Conservation (phyloP, 2,113 vertebrate genomes). For the Numida meleagris region DNA sequence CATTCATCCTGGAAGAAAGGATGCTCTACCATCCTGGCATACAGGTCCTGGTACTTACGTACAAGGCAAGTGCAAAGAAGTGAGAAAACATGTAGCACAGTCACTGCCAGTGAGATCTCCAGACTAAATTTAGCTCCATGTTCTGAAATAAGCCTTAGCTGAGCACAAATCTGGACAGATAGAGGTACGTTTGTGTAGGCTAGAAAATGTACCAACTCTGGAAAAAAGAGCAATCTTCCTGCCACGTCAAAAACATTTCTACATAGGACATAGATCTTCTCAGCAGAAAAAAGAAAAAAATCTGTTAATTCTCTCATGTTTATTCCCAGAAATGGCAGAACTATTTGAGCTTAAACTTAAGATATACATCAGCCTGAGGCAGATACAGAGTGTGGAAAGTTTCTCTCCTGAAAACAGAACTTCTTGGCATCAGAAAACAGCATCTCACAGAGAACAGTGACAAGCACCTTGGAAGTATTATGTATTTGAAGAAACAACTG, state of each 20-base stretch:
- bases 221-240: neutral
- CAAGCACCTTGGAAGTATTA: neutral
- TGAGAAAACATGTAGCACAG: neutral
- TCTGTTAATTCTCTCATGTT: neutral
- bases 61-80: neutral
- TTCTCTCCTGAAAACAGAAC: neutral
- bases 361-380: neutral
- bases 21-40: neutral
- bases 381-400: neutral
- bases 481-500: neutral
- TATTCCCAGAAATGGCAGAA: neutral
- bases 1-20: neutral
- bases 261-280: neutral
- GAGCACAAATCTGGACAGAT: accelerated
- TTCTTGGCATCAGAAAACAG: neutral
- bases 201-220: neutral
- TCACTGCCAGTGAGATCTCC: neutral
- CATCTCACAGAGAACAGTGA: neutral
- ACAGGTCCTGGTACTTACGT: neutral
- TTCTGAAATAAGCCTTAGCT: neutral
- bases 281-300: neutral
- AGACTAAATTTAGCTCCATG: neutral
- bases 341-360: neutral
- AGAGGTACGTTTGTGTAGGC: accelerated
- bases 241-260: neutral